These are phyloP conservation scores for Amphiprion clarkii DNA, from an alignment of 2,797 vertebrate genomes.

Conservation along the genomic window DNA sequence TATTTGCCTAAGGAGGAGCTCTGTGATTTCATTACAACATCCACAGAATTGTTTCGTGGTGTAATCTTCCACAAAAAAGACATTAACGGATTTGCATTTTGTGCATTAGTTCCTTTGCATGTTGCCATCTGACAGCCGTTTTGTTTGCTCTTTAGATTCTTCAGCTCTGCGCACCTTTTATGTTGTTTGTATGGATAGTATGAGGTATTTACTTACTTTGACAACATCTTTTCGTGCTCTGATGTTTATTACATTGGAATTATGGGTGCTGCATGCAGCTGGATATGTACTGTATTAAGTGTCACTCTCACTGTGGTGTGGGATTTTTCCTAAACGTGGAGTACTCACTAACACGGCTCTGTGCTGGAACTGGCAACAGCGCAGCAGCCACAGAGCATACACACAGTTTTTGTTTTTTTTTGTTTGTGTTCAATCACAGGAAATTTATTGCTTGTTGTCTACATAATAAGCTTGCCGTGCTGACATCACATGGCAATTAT, in stretches of 20 bases:
- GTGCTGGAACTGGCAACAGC: background rate
- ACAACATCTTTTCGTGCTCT: background rate
- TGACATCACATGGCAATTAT: background rate
- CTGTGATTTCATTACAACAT: conserved; percentile 28
- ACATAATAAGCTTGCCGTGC: background rate
- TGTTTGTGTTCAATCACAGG: background rate
- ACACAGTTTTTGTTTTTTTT: background rate
- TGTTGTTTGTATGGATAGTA: background rate
- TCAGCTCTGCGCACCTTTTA: background rate
- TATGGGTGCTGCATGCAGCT: background rate
- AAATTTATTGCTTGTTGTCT: too few species aligned
- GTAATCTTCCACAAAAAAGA: conserved; percentile 1
- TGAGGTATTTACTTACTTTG: background rate
- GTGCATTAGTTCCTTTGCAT: background rate
- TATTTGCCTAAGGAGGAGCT: conserved; percentile 16
- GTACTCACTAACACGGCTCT: background rate
- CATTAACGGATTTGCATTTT: conserved; percentile 3
- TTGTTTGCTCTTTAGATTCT: background rate
- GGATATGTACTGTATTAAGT: background rate
- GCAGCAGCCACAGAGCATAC: background rate
- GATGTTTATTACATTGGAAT: background rate
- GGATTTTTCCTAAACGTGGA: background rate
- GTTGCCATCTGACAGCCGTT: conserved; percentile 7
- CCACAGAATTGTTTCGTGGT: conserved; percentile 4
- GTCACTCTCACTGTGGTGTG: background rate